Evolutionary conservation across 2,113 vertebrate genomes (phyloP).

Genomic region (Callionymus lyra): DNA sequence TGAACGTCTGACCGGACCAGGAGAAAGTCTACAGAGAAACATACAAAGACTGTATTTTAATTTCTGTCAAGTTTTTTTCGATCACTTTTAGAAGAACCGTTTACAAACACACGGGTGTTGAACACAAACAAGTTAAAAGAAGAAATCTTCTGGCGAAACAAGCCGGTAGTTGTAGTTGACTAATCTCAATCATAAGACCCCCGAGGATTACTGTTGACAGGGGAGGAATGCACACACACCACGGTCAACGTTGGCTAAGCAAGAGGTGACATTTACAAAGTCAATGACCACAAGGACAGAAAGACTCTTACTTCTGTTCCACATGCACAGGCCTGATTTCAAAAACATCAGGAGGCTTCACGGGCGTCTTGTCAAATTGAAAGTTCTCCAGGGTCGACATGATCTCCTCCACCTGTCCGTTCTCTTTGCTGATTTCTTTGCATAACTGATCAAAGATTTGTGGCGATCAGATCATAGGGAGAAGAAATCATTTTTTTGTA

Average conservation of each 20-base stretch:
- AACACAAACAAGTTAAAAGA: background rate
- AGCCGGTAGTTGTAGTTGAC: constrained; percentile 4
- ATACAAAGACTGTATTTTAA: background rate
- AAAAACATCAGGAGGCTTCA: constrained; percentile 72
- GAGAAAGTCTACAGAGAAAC: constrained; percentile 28
- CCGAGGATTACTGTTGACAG: background rate
- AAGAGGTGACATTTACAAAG: background rate
- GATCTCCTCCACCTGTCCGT: constrained; percentile 85
- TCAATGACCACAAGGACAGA: background rate
- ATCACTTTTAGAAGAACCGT: background rate
- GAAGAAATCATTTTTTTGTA: background rate
- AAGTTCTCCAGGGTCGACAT: constrained; percentile 89
- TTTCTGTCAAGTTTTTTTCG: background rate
- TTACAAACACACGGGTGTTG: background rate
- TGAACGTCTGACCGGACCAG: constrained; percentile 65
- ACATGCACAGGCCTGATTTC: constrained; percentile 83
- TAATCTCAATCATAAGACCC: background rate
- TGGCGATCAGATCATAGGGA: background rate
- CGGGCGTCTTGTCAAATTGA: constrained; percentile 74
- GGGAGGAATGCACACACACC: background rate
- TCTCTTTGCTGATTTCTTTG: constrained; percentile 91
- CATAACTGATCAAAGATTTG: constrained; percentile 70
- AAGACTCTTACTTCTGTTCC: constrained; percentile 74
- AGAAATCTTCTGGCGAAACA: too few relatives aligned
- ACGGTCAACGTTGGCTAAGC: background rate